These are phyloP conservation scores for Phacellophora camtschatica DNA, from an alignment of 30 jellyfish, hydroid and myxozoan genomes.

Conservation along the genomic window DNA sequence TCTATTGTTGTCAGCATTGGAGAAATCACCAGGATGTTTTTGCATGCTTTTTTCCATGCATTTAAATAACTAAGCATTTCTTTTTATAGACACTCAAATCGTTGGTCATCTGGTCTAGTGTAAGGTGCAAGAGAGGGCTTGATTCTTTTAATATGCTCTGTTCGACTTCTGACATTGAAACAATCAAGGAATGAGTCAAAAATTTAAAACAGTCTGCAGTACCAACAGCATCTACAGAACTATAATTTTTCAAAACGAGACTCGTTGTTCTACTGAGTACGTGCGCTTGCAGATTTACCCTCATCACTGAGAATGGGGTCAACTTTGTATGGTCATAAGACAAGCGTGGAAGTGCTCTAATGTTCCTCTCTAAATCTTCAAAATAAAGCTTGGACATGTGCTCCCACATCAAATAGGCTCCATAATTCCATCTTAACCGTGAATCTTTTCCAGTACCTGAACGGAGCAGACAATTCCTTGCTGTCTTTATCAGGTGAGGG, in stretches of 20 bases:
- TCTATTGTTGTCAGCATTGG: conserved; percentile 13
- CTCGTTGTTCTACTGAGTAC: conserved; percentile 26
- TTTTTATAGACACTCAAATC: conserved; percentile 34
- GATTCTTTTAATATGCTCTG: neutral
- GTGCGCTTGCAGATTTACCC: conserved; percentile 38
- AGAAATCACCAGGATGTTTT: conserved; percentile 16
- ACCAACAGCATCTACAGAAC: conserved; percentile 54
- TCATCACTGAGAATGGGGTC: conserved; percentile 25
- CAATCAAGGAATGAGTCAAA: conserved; percentile 37
- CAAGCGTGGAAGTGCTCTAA: conserved; percentile 4
- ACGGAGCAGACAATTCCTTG: conserved; percentile 12
- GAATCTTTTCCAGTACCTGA: neutral
- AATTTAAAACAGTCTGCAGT: conserved; percentile 27
- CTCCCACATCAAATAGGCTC: neutral
- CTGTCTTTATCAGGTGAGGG: conserved; percentile 10
- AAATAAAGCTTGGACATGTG: neutral
- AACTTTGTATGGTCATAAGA: conserved; percentile 20
- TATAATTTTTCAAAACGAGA: conserved; percentile 12
- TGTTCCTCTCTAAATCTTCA: neutral
- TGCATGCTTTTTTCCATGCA: conserved; percentile 24
- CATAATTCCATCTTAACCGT: conserved; percentile 23
- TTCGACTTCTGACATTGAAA: conserved; percentile 27
- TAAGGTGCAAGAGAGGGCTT: conserved; percentile 51
- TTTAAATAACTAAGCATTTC: conserved; percentile 6
- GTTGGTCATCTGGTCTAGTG: conserved; percentile 10